Evolutionary conservation across 2,888 invertebrate genomes (phyloP), one percentile per base, ranked within the genome.

Genomic region (Panorpa germanica): DNA sequence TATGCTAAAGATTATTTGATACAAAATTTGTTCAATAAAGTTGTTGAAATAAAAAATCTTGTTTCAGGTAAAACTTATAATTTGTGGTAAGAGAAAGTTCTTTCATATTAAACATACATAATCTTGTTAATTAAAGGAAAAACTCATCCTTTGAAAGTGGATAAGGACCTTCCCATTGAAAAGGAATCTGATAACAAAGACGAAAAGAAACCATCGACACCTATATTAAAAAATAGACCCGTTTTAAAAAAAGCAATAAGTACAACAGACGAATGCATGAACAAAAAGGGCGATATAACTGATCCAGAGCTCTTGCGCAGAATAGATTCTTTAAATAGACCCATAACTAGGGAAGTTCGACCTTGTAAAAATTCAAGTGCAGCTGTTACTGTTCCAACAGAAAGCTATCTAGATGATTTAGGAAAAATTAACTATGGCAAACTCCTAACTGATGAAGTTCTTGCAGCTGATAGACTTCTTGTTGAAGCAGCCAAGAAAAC

Each of bases 1-100:
- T 91, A 81, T 57, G 85, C 85, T 29, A 77, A 80, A 49, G 85
- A 88, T 42, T 78, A 83, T 41, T 61, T 91, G 11, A 73, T 88
- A 38, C 74, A 77, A 48, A 81, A 72, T 47, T 59, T 86, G 29
- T 71, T 68, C 42, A 71, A 72, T 45, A 80, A 76, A 57, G 69
- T 83, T 25, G 61, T 72, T 16, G 75, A 77, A 47, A 57, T 80
- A 31, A 72, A 73, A 52, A 67, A 72, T 43, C 57, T 72, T 37
- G 63, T 72, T 40, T 60, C 65, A 36, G 73, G 72, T 1, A 65
- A 64, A 52, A 44, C 48, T 3, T 50, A 48, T 32, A 53, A 55
- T 23, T 46, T 40, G 34, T 44, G 48, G 28, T 15, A 10, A 22
- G 11, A 25, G 12, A 19, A n/a, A n/a, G n/a, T n/a, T 27, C 10